Evolutionary conservation across 2,888 invertebrate genomes (phyloP), one percentile per base, ranked within the genome.

Genomic region (Aethes cnicana): DNA sequence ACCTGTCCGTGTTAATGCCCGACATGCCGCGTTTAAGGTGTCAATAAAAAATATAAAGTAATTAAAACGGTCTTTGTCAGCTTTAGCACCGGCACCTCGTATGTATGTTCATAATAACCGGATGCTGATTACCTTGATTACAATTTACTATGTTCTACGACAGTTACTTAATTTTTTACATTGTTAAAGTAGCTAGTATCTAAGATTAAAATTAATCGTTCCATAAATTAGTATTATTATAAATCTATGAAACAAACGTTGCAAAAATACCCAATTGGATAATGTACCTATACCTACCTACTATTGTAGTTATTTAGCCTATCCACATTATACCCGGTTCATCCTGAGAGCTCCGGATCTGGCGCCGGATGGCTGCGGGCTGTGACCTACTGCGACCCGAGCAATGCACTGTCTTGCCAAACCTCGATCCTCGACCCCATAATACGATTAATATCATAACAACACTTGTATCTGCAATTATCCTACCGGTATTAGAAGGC

Each of bases 21-120:
- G 46, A 48, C 41, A 35, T 16, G 39, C 36, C 49, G 47, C 47
- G 28, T 39, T 47, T 37, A 41, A 57, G 55, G 55, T 49, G 55
- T 52, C 57, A 53, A 49, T 53, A 53, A 57, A 53, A 57, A 49
- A 17, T 46, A 3, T 16, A 25, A 42, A 28, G 47, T 37, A 53
- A 53, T 55, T 53, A 50, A 53, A 55, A 53, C 47, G 46, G 44
- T 52, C 37, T 33, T 52, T 14, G 37, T 36, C 36, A 36, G 37
- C 37, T 11, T 25, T 32, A 20, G 26, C n/a, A n/a, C n/a, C 20
- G 5, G 25, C n/a, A n/a, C n/a, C n/a, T n/a, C n/a, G n/a, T n/a
- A n/a, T n/a, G n/a, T n/a, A n/a, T n/a, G n/a, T n/a, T n/a, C n/a
- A n/a, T n/a, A n/a, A n/a, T n/a, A n/a, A n/a, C n/a, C n/a, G n/a